These are phyloP conservation scores for Scarus forsteni DNA, from an alignment of 2,797 vertebrate species.

Conservation along the genomic window DNA sequence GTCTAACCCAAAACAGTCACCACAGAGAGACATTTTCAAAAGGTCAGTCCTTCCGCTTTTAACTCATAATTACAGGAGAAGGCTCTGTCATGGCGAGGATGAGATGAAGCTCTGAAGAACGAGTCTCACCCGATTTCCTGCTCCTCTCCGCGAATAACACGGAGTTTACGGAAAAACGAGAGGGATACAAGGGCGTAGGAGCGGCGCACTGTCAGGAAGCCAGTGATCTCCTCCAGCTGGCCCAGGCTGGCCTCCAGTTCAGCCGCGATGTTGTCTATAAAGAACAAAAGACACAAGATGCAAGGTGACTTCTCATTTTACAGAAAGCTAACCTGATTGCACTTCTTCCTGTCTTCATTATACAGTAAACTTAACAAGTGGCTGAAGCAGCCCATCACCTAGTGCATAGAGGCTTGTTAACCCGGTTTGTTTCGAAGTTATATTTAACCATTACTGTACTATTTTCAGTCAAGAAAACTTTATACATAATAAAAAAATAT, in stretches of 20 bases:
- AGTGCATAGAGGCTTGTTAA: no score
- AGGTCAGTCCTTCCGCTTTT: conserved; percentile 70
- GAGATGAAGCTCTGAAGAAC: conserved; percentile 25
- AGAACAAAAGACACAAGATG: conserved; percentile 24
- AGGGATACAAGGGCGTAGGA: conserved; percentile 97
- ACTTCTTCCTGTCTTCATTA: no score
- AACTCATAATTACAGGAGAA: conserved; percentile 75
- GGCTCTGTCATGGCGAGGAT: conserved; percentile 51
- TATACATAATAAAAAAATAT: no score
- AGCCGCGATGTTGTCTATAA: conserved; percentile 93
- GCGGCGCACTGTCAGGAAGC: conserved; percentile 93
- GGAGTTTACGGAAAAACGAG: conserved; percentile 95
- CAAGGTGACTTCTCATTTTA: conserved; percentile 4
- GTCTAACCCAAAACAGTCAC: conserved; percentile 56
- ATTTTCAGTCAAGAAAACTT: no score
- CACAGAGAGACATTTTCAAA: conserved; percentile 66
- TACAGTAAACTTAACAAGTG: no score
- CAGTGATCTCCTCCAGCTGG: conserved; percentile 96
- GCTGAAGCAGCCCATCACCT: no score
- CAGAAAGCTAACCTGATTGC: no score
- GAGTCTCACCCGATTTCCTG: conserved; percentile 90
- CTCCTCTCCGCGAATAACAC: conserved; percentile 91
- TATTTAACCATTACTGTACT: no score
- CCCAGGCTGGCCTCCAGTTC: conserved; percentile 97
- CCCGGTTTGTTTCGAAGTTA: no score